phyloP scores from a whole-genome alignment of 2,797 vertebrate species.

The Rhinoraja longicauda region DNA sequence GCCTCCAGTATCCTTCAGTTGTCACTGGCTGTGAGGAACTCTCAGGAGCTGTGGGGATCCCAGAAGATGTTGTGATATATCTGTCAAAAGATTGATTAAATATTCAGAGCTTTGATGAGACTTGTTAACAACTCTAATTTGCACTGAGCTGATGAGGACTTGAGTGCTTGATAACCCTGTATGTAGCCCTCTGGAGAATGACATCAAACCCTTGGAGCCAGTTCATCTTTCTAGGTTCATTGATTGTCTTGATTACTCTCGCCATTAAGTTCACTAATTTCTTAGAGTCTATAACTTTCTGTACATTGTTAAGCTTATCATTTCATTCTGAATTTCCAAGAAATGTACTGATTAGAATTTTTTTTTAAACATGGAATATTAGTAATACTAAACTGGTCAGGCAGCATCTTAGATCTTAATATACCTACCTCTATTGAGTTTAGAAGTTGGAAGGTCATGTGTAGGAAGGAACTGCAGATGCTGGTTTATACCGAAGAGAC shows the following conservation, averaged over 20 bases:
- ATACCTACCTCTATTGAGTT: too few species aligned
- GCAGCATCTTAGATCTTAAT: too few species aligned
- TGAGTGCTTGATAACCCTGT: too few species aligned
- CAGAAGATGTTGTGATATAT: neutral
- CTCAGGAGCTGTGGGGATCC: neutral
- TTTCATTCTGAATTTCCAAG: too few species aligned
- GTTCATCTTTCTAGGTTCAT: neutral
- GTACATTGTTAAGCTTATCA: neutral
- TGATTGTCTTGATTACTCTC: neutral
- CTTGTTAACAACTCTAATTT: neutral
- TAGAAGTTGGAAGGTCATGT: too few species aligned
- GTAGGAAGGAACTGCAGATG: too few species aligned
- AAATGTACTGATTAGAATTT: too few species aligned
- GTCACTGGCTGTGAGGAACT: neutral
- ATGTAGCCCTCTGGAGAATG: neutral
- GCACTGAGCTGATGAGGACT: neutral
- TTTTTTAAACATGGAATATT: too few species aligned
- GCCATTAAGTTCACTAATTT: too few species aligned
- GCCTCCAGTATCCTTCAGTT: neutral
- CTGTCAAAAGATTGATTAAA: conserved; percentile 13
- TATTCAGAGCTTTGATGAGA: neutral
- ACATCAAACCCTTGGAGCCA: neutral
- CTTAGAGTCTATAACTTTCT: neutral
- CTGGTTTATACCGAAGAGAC: too few species aligned
- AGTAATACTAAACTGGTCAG: too few species aligned